Percentiles rank a stretch among this genome's conserved stretches.
These are phyloP conservation scores for Punctoribates punctum DNA, from an alignment of 2,888 invertebrate species.

Conservation along the genomic window DNA sequence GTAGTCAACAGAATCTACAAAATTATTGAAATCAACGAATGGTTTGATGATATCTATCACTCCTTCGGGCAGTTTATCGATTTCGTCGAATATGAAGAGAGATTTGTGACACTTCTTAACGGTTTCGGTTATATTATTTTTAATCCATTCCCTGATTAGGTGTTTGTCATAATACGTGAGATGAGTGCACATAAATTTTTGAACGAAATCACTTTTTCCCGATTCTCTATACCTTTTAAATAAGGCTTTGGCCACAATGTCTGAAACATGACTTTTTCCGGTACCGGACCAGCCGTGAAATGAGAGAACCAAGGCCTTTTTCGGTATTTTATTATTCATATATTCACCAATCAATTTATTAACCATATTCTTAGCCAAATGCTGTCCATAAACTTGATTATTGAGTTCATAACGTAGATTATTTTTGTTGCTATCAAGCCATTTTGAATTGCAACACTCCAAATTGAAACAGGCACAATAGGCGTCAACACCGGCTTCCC, in stretches of 20 bases:
- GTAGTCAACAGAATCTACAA: conserved; percentile 69
- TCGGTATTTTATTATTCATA: conserved; percentile 52
- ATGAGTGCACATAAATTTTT: conserved; percentile 60
- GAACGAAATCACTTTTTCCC: conserved; percentile 67
- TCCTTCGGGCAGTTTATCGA: conserved; percentile 82
- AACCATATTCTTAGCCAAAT: conserved; percentile 56
- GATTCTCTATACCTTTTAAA: conserved; percentile 63
- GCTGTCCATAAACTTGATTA: too few species aligned
- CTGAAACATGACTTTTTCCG: conserved; percentile 81
- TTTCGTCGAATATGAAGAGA: conserved; percentile 94
- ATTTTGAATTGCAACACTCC: too few species aligned
- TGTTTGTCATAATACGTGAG: not conserved
- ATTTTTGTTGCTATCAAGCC: too few species aligned
- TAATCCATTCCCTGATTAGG: conserved; percentile 38
- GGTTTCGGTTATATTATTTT: conserved; percentile 59
- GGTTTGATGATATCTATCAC: conserved; percentile 81
- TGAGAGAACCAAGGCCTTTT: conserved; percentile 77
- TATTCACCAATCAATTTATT: conserved; percentile 55
- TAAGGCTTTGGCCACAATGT: conserved; percentile 68
- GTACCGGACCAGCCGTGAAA: conserved; percentile 92
- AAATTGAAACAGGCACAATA: too few species aligned
- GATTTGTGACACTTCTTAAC: conserved; percentile 69
- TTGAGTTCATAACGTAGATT: too few species aligned
- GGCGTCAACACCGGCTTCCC: too few species aligned
- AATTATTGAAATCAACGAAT: conserved; percentile 75